Base-by-base conservation (phyloP, 2,888 invertebrate species). In the Bellardia pandia region DNA sequence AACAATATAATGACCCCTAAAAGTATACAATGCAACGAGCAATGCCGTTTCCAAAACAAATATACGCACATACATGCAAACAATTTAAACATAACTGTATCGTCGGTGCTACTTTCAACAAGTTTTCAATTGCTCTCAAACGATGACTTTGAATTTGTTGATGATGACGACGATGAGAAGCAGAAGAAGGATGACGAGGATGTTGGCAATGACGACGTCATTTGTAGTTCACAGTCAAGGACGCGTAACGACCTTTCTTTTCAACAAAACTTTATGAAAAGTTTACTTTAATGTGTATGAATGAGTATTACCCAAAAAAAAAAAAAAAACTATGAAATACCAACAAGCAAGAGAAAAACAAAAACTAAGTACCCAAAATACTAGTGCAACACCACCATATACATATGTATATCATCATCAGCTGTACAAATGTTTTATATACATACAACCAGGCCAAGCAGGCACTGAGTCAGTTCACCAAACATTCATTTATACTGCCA, bases 191-290 rank as follows among this genome's bases (percentile, higher is more conserved):
- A 48, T 45, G 33, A 58, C 37, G 3, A 64, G 71, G 66, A 72
- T 62, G 45, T 16, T 42, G 60, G 42, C 4, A 48, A 48, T 13
- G 48, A 51, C 74, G 42, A 75, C 37, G 75, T 48, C 33, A 45
- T 68, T 82, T 58, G n/a, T 68, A 58, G 78, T 78, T 66, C 84
- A 84, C 72, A 58, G 71, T 74, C 84, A 84, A 84, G 84, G 84
- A 84, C 84, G 84, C 84, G 72, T 78, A 84, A 84, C 78, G 84
- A 66, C 84, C 84, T 72, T 72, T 72, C 64, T 66, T 77, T 72
- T 53, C 62, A 64, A 53, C 66, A 78, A 66, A 78, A 79, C 84
- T 84, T 68, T 66, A 72, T 78, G 60, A 72, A 81, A 81, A 81
- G 56, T 74, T 81, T 81, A 74, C 72, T 72, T 48, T 30, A 66